phyloP scores from a whole-genome alignment of 2,888 invertebrate species.

The Ctena decussata region DNA sequence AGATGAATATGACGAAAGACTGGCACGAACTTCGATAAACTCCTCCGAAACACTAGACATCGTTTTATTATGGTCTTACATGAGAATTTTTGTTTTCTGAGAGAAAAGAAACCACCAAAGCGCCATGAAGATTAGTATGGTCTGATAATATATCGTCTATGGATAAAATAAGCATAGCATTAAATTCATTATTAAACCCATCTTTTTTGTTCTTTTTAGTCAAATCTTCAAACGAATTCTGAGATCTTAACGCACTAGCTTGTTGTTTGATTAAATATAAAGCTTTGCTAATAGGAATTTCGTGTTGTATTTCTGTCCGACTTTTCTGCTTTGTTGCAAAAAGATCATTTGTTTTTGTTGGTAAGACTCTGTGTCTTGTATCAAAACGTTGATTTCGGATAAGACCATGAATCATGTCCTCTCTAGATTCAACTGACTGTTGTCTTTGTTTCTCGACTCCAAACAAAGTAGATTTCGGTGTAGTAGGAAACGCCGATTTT shows the following conservation, averaged over 20 bases:
- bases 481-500: not conserved
- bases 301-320: not conserved
- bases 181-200: conserved; percentile 24
- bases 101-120: conserved; percentile 33
- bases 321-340: not conserved
- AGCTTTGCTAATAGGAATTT: not conserved
- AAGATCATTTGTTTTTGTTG: not conserved
- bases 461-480: not conserved
- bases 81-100: not conserved
- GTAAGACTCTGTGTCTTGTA: not conserved
- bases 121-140: conserved; percentile 53
- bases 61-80: too few species aligned
- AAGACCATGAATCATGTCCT: not conserved
- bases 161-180: conserved; percentile 56
- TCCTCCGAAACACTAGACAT: too few species aligned
- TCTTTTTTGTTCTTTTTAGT: not conserved
- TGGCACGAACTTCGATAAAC: too few species aligned
- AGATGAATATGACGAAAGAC: too few species aligned
- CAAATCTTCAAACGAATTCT: too few species aligned
- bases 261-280: not conserved
- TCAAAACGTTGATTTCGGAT: not conserved
- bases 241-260: not conserved
- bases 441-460: not conserved
- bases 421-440: not conserved
- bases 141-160: conserved; percentile 56